Base-by-base conservation (phyloP, 2,888 invertebrate genomes). In the Protonemura montana region DNA sequence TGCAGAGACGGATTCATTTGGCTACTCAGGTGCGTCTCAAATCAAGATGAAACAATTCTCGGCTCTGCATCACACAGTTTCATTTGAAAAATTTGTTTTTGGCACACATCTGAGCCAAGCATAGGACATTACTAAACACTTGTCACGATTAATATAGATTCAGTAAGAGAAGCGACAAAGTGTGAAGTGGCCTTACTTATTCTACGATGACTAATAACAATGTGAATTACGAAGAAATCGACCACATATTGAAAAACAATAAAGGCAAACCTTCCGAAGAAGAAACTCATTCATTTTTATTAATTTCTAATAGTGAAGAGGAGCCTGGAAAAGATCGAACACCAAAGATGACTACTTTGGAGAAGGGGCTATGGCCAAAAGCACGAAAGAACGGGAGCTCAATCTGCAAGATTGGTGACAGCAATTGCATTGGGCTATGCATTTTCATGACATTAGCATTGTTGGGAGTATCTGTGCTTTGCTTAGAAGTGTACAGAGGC, bases 401-500 rank as follows among this genome's bases (percentile, higher is more conserved):
- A 29, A 28, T 30, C 35, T 82, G 82, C 35, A 82, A 29, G 30
- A 82, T 29, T 26, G 82, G 82, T 28, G 27, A 29, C 82, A 82
- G 30, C 29, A 82, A 41, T 25, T 41, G 82, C 26, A 82, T 41
- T 30, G 82, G 82, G 42, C 2, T 41, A 41, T 82, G 80, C 6
- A 16, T 83, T 13, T 78, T 87, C 21, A 35, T 78, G 0, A 78
- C 28, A 7, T 2, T 87, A 30, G 78, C 78, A 25, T 59, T 84
- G 10, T 76, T 87, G 41, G 85, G 82, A 0, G 77, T 78, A 2
- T 26, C 80, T 21, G 86, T 86, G 2, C 81, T 86, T n/a, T 83
- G 77, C n/a, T 25, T 87, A 2, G 85, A 86, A 35, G 26, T 84
- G n/a, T 28, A 76, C 27, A 78, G 87, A 0, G 27, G 81, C 26